Evolutionary conservation across 2,888 invertebrate species (phyloP), one percentile per base, ranked within the genome.

Genomic region (Ypsolopha sequella): DNA sequence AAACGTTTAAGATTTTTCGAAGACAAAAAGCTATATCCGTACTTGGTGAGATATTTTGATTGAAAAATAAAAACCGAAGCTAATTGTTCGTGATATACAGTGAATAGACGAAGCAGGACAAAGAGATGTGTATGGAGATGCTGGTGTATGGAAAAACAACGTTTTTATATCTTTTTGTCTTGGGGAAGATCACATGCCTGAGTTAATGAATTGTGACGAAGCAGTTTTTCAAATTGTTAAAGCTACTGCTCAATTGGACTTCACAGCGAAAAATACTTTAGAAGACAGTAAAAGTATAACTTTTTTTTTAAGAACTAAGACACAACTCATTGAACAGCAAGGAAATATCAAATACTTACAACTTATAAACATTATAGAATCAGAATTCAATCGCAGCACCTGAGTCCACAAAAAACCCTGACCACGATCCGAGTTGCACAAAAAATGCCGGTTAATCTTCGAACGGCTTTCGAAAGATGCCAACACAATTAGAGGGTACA

Each of bases 11-110:
- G 66, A 68, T 63, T 62, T 59, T 58, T 53, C 54, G 62, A 68
- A 73, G 70, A 61, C 71, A 77, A 72, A 68, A 66, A 60, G 60
- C 62, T 58, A 69, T 66, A 80, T 80, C 81, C 79, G 76, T 71
- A 71, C 66, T 70, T 65, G 39, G 24, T 70, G 72, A 77, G 73
- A 70, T 74, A 77, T 80, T 79, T 82, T 79, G 81, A 86, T 86
- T 81, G 81, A 66, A 86, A 82, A 84, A 82, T 85, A 85, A 84
- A 77, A 75, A 72, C 67, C 80, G 76, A 75, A 56, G 65, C 80
- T 70, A 82, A 84, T 48, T 33, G 36, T 39, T 35, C 38, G 45
- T 50, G 53, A 51, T 53, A 48, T 48, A 49, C 52, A 41, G 13
- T 48, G 41, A 43, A 48, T 24, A 35, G 48, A 43, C 14, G 24